A percentile compares a stretch with the other conserved stretches of the same genome.
These are phyloP conservation scores for Peromyscus leucopus DNA, from an alignment of 2,113 vertebrate species.

Conservation along the genomic window DNA sequence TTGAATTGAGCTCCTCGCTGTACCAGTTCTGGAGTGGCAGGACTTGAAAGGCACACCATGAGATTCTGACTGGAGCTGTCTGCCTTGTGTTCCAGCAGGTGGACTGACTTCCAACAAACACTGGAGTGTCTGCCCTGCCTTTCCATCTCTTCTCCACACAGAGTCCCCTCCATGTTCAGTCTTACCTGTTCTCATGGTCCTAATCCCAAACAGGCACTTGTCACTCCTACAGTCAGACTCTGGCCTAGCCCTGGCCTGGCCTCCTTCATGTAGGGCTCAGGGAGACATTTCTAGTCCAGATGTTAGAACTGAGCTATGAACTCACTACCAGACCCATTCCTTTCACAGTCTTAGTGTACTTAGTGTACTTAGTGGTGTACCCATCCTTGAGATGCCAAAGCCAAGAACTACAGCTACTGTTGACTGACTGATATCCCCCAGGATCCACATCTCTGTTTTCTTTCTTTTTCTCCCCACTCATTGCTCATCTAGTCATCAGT, in stretches of 20 bases:
- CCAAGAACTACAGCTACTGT: not conserved
- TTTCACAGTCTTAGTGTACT: not conserved
- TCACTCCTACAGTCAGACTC: no score
- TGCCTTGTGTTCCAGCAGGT: not conserved
- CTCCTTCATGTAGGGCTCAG: not conserved
- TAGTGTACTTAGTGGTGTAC: no score
- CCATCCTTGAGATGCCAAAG: not conserved
- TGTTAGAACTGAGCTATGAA: not conserved
- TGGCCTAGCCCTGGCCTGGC: not conserved
- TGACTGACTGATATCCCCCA: not conserved
- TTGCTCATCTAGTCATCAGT: not conserved
- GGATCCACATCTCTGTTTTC: not conserved
- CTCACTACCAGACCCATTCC: not conserved
- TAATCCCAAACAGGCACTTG: rapidly evolving
- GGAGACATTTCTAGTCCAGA: not conserved
- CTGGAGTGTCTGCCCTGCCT: rapidly evolving
- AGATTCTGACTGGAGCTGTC: no score
- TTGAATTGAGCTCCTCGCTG: not conserved
- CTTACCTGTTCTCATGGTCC: not conserved
- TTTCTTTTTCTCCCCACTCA: not conserved
- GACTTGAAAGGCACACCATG: not conserved
- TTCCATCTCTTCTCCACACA: not conserved
- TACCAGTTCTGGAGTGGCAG: not conserved
- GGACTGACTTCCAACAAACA: no score
- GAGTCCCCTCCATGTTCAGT: not conserved